Conservation (phyloP, 1,140 invertebrate species). For the Coptotermes formosanus region DNA sequence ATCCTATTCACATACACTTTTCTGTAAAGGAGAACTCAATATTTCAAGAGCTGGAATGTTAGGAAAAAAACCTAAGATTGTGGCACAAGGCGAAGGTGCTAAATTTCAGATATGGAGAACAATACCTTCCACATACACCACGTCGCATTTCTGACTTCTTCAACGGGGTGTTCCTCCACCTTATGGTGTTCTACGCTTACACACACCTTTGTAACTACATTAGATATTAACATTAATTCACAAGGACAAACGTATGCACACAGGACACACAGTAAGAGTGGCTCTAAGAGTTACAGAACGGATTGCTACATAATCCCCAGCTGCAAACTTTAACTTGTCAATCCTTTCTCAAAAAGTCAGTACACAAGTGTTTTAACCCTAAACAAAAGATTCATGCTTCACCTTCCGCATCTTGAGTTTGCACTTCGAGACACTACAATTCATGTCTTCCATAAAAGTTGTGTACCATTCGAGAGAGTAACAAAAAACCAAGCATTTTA, state of each 20-base stretch:
- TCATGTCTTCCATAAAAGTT: background rate
- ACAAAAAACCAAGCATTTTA: background rate
- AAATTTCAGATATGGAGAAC: background rate
- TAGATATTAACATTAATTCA: slow-evolving; percentile 18
- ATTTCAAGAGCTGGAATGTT: background rate
- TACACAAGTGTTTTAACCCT: background rate
- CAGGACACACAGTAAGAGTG: slow-evolving; percentile 1
- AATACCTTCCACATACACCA: background rate
- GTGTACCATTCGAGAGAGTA: background rate
- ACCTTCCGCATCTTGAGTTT: background rate
- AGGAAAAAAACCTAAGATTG: background rate
- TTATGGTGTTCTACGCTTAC: background rate
- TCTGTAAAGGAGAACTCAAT: background rate
- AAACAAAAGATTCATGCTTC: background rate
- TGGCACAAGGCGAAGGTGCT: background rate
- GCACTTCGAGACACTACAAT: background rate
- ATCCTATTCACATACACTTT: background rate
- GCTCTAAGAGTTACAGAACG: background rate
- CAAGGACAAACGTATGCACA: slow-evolving; percentile 1
- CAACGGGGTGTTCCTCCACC: background rate
- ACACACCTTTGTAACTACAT: background rate
- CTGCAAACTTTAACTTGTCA: background rate
- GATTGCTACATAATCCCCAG: background rate
- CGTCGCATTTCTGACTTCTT: background rate
- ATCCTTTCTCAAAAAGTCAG: background rate